Conservation (phyloP, 2,888 invertebrate species). For the Elysia crispata region DNA sequence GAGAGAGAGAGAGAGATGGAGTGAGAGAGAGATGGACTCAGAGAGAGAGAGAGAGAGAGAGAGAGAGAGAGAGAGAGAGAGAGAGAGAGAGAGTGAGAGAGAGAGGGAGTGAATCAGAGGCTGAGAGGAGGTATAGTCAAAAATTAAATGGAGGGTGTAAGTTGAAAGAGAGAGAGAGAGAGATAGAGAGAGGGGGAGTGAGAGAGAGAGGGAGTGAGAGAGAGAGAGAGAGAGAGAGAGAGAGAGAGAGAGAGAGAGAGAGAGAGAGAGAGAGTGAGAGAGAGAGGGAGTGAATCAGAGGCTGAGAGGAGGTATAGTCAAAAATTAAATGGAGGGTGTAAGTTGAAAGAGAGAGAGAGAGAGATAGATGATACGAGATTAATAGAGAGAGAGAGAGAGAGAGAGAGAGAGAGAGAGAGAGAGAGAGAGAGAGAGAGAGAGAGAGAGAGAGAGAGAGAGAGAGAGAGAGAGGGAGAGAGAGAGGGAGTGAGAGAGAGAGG, state of each 20-base stretch:
- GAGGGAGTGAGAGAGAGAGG: conserved; percentile 1
- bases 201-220: too few relatives aligned
- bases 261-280: too few relatives aligned
- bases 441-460: conserved; percentile 5
- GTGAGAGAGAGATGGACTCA: too few relatives aligned
- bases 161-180: too few relatives aligned
- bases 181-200: too few relatives aligned
- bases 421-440: not conserved
- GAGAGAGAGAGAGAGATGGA: too few relatives aligned
- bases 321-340: not conserved
- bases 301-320: not conserved
- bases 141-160: not conserved
- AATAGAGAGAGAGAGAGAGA: not conserved
- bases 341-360: not conserved
- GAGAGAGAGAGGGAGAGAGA: conserved; percentile 11
- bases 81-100: not conserved
- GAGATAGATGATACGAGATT: not conserved
- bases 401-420: not conserved
- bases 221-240: too few relatives aligned
- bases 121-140: not conserved
- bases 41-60: too few relatives aligned
- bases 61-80: not conserved
- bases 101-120: too few relatives aligned
- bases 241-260: too few relatives aligned
- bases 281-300: too few relatives aligned